Evolutionary conservation across 2,113 vertebrate species (phyloP).

Genomic region (Nymphicus hollandicus): DNA sequence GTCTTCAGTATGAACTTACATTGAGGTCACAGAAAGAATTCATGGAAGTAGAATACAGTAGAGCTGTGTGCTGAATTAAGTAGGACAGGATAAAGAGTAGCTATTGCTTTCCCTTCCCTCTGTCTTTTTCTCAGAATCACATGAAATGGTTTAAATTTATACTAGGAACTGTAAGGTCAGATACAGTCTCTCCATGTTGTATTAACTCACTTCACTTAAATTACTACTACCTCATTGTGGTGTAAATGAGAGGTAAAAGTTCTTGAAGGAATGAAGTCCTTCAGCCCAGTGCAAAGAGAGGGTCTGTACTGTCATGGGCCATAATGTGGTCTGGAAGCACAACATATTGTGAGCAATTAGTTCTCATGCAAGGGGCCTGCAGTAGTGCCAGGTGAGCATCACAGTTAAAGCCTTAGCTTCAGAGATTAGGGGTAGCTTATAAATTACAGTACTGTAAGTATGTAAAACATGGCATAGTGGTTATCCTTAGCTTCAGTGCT

Average conservation of each 20-base stretch:
- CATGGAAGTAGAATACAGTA: not conserved
- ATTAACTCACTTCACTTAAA: not conserved
- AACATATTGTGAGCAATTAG: not conserved
- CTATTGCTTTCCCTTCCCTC: not conserved
- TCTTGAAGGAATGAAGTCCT: not conserved
- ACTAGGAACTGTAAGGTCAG: not conserved
- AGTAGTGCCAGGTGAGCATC: not conserved
- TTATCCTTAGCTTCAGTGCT: not conserved
- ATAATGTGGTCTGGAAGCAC: not conserved
- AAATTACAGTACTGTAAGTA: not conserved
- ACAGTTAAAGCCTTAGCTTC: not conserved
- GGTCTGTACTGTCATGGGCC: not conserved
- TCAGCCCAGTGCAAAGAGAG: not conserved
- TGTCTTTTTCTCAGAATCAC: not conserved
- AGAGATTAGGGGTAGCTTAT: not conserved
- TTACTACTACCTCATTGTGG: not conserved
- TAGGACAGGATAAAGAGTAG: not conserved
- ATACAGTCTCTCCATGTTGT: rapidly evolving
- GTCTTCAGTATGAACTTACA: not conserved
- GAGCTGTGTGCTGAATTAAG: not conserved
- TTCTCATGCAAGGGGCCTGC: not conserved
- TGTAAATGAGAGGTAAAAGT: not conserved
- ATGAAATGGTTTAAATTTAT: not conserved
- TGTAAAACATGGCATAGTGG: not conserved
- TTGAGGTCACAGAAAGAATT: not conserved